Percentiles rank a stretch among this genome's conserved stretches.
These are phyloP conservation scores for Hypolimnas misippus DNA, from an alignment of 2,888 invertebrate species.

Conservation along the genomic window DNA sequence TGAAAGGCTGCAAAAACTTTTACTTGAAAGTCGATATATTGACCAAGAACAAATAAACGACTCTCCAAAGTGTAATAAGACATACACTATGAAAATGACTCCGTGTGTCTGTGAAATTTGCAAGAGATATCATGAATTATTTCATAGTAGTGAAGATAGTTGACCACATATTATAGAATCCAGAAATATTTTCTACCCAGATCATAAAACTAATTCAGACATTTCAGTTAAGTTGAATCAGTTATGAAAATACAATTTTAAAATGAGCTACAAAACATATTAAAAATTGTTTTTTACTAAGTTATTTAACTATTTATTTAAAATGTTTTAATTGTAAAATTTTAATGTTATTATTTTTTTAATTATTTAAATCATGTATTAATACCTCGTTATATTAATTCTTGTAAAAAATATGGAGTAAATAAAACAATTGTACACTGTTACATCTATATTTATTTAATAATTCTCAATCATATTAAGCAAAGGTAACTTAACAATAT, in stretches of 20 bases:
- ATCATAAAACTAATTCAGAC: slow-evolving; percentile 37
- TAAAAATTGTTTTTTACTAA: background rate
- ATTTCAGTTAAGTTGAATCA: too few relatives aligned
- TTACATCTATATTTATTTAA: slow-evolving; percentile 51
- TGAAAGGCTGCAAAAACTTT: slow-evolving; percentile 53
- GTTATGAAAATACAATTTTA: too few relatives aligned
- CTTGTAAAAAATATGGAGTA: slow-evolving; percentile 43
- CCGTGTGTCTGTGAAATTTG: slow-evolving; percentile 76
- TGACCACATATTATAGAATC: slow-evolving; percentile 38
- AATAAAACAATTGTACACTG: slow-evolving; percentile 61
- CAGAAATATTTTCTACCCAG: background rate
- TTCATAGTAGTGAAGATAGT: slow-evolving; percentile 52
- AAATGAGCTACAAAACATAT: background rate
- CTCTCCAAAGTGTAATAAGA: slow-evolving; percentile 29
- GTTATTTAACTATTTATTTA: slow-evolving; percentile 1
- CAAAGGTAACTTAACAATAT: slow-evolving; percentile 73
- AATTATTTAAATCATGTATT: slow-evolving; percentile 15
- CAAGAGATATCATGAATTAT: slow-evolving; percentile 69
- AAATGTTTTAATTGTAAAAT: slow-evolving; percentile 18
- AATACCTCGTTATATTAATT: slow-evolving; percentile 19
- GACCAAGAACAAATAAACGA: slow-evolving; percentile 45
- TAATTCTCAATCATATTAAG: slow-evolving; percentile 50
- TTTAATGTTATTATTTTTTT: slow-evolving; percentile 8
- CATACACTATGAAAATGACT: slow-evolving; percentile 32
- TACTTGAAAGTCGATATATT: slow-evolving; percentile 68